phyloP scores from a whole-genome alignment of 2,888 invertebrate genomes.

The Ochropleura plecta region DNA sequence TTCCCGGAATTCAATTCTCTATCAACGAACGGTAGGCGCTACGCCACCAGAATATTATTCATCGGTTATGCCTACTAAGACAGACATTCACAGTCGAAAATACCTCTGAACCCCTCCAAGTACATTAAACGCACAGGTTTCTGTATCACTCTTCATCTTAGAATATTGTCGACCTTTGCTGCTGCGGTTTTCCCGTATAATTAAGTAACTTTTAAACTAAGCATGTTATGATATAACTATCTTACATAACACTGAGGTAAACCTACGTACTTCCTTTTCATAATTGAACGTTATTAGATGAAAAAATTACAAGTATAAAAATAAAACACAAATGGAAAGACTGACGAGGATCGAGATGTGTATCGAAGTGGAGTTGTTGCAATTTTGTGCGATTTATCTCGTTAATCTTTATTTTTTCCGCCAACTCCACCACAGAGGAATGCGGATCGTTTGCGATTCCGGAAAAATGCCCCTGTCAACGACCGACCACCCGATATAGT shows the following conservation, averaged over 20 bases:
- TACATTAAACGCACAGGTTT: slow-evolving; percentile 9
- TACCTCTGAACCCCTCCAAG: slow-evolving; percentile 14
- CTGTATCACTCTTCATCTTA: slow-evolving; percentile 26
- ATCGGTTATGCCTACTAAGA: slow-evolving; percentile 35
- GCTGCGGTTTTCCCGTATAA: slow-evolving; percentile 48
- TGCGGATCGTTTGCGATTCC: slow-evolving; percentile 78
- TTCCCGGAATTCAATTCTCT: slow-evolving; percentile 63
- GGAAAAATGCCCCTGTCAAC: slow-evolving; percentile 86
- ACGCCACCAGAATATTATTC: slow-evolving; percentile 50
- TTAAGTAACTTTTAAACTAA: slow-evolving; percentile 29
- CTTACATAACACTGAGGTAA: slow-evolving; percentile 14
- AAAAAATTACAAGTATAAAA: slow-evolving; percentile 36
- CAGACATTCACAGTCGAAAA: slow-evolving; percentile 25
- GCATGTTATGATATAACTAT: slow-evolving; percentile 25
- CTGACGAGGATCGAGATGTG: slow-evolving; percentile 42
- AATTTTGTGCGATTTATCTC: slow-evolving; percentile 56
- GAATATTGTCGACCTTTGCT: slow-evolving; percentile 33
- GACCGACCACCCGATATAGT: slow-evolving; percentile 87
- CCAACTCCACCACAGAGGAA: slow-evolving; percentile 65
- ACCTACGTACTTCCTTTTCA: slow-evolving; percentile 27
- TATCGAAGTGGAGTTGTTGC: slow-evolving; percentile 44
- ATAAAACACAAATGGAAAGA: slow-evolving; percentile 22
- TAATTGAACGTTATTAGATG: slow-evolving; percentile 40
- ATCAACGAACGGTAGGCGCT: slow-evolving; percentile 45
- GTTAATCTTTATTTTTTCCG: slow-evolving; percentile 56